Evolutionary conservation across 2,888 invertebrate genomes (phyloP).

Genomic region (Patella caerulea): DNA sequence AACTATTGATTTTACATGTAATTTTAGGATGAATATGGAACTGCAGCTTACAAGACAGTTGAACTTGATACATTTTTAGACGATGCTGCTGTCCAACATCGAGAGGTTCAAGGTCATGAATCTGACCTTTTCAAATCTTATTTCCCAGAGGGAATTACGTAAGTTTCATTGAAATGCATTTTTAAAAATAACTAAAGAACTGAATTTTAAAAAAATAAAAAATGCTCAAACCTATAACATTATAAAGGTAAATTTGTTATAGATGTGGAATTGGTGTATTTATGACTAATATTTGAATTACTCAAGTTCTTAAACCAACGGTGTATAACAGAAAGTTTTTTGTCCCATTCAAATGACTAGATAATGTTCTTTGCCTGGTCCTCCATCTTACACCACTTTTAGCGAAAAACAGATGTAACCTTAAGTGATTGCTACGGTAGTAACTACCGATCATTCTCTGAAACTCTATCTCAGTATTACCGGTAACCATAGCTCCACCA

Average conservation of each 20-base stretch:
- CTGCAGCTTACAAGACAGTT: slow-evolving; percentile 72
- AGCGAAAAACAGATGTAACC: too few relatives aligned
- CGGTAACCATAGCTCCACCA: not conserved
- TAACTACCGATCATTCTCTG: too few relatives aligned
- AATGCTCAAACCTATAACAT: not conserved
- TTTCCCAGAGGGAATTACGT: slow-evolving; percentile 58
- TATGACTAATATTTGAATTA: too few relatives aligned
- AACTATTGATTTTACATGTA: too few relatives aligned
- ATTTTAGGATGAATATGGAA: slow-evolving; percentile 70
- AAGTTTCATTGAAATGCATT: slow-evolving; percentile 27
- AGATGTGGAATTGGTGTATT: too few relatives aligned
- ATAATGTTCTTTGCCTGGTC: too few relatives aligned
- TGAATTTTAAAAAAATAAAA: not conserved
- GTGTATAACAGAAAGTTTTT: too few relatives aligned
- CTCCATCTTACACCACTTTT: too few relatives aligned
- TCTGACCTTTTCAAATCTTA: slow-evolving; percentile 67
- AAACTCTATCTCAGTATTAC: too few relatives aligned
- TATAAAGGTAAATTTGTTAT: not conserved
- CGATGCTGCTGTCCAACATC: slow-evolving; percentile 68
- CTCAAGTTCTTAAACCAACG: too few relatives aligned
- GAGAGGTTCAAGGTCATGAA: slow-evolving; percentile 69
- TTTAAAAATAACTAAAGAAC: not conserved
- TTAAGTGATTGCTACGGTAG: too few relatives aligned
- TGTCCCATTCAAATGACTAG: too few relatives aligned
- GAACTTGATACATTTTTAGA: slow-evolving; percentile 69